Percentiles rank a stretch among this genome's conserved stretches.
phyloP scores from a whole-genome alignment of 2,888 invertebrate genomes.

The Tholera decimalis region DNA sequence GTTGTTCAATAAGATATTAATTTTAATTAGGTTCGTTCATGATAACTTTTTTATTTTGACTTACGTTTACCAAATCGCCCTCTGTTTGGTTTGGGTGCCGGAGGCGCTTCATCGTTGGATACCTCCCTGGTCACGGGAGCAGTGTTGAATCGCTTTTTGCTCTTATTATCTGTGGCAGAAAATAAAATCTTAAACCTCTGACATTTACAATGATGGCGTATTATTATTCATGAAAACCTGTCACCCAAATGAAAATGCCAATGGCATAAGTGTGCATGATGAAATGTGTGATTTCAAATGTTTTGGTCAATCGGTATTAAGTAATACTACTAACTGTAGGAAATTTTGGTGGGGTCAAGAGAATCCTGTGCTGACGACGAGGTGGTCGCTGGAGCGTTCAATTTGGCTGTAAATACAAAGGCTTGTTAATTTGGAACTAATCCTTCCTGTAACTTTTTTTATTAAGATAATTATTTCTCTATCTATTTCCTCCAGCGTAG shows the following conservation, averaged over 20 bases:
- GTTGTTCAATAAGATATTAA: not conserved
- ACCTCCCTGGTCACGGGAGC: conserved; percentile 78
- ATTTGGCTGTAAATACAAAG: conserved; percentile 79
- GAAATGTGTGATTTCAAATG: conserved; percentile 13
- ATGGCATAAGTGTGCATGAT: conserved; percentile 25
- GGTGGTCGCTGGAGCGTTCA: conserved; percentile 74
- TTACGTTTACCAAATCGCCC: conserved; percentile 87
- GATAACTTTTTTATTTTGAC: conserved; percentile 60
- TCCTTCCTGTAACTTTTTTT: conserved; percentile 59
- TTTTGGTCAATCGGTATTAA: conserved; percentile 18
- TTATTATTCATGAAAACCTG: conserved; percentile 21
- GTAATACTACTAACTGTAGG: conserved; percentile 78
- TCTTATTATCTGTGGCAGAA: conserved; percentile 53
- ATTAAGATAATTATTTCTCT: too few relatives aligned
- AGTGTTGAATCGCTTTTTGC: conserved; percentile 76
- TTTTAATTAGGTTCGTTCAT: not conserved
- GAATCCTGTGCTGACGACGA: conserved; percentile 73
- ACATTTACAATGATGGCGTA: conserved; percentile 2
- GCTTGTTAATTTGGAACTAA: conserved; percentile 36
- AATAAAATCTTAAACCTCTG: not conserved
- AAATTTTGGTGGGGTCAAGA: conserved; percentile 82
- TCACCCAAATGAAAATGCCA: conserved; percentile 38
- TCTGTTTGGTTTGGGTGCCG: conserved; percentile 79
- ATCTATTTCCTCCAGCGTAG: not conserved
- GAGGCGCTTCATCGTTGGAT: conserved; percentile 78